Base-by-base conservation (phyloP, 92 coral and sea anemone genomes). In the Heteractis magnifica region DNA sequence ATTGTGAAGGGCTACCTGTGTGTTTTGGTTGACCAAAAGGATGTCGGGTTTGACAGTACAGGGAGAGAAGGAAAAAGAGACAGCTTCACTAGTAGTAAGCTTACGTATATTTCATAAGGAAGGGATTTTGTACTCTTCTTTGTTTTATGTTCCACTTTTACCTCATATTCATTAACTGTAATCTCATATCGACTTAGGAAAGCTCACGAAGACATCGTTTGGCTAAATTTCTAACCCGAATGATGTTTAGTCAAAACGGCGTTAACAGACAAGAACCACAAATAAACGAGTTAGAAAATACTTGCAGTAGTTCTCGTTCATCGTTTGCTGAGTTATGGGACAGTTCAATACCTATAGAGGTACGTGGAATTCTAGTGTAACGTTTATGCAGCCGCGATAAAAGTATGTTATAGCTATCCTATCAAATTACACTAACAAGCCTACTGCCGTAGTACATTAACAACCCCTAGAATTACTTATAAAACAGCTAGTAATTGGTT, bases 321-420 rank as follows among this genome's bases (percentile, higher is more conserved):
- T 91, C 94, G 13, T 91, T 91, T 80, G 90, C 92, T n/a, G 94
- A 91, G 20, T 15, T 91, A 16, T 91, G 87, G 90, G 88, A 86
- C 68, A 86, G 87, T 65, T 81, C 87, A 13, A 79, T 89, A 71
- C 88, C 88, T 13, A 64, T 91, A 34, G 94, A 88, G 92, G 94
- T 91, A n/a, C 73, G 88, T 68, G 14, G 34, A 65, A n/a, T 64
- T 3, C n/a, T 64, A 8, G 1, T 16, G 23, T 26, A 53, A 53
- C 58, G 13, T 8, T 4, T 8, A 53, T 53, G 10, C 58, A 53
- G 58, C 13, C 58, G 58, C 13, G 49, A 68, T 23, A 68, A 15
- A 6, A 20, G 9, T 65, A 65, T 65, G 7, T 10, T 26, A 53
- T 2, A 8, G 9, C 1, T 53, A 12, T 53, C 58, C 58, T 53